Evolutionary conservation across 1,140 invertebrate species (phyloP).

Genomic region (Macrosteles quadrilineatus): DNA sequence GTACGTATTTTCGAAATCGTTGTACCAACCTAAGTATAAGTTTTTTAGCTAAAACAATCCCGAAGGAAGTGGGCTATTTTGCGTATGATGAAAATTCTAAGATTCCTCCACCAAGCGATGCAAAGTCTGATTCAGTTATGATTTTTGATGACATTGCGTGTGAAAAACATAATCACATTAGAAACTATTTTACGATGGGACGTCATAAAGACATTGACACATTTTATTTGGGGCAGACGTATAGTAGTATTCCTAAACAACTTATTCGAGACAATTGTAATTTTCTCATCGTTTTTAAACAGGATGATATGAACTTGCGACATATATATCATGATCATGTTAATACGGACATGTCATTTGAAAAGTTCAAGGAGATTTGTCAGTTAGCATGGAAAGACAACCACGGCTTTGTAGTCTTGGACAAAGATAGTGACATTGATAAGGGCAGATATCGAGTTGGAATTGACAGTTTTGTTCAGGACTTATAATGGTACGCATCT

Average conservation of each 20-base stretch:
- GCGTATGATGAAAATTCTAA: conserved; percentile 43
- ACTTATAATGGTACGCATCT: background rate
- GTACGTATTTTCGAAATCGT: conserved; percentile 50
- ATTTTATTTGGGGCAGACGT: conserved; percentile 50
- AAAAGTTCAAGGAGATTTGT: conserved; percentile 42
- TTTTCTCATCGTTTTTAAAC: conserved; percentile 48
- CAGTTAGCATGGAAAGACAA: conserved; percentile 38
- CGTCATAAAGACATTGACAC: conserved; percentile 47
- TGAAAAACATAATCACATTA: conserved; percentile 46
- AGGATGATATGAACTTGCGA: conserved; percentile 49
- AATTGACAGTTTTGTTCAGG: conserved; percentile 34
- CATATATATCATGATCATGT: conserved; percentile 50
- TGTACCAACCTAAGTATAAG: conserved; percentile 47
- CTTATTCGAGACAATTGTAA: conserved; percentile 49
- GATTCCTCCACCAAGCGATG: conserved; percentile 37
- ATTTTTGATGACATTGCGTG: conserved; percentile 49
- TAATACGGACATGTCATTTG: conserved; percentile 46
- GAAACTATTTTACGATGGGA: conserved; percentile 48
- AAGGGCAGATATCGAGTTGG: conserved; percentile 31
- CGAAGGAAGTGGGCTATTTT: conserved; percentile 41
- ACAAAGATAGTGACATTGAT: conserved; percentile 36
- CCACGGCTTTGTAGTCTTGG: conserved; percentile 36
- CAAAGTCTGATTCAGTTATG: conserved; percentile 44
- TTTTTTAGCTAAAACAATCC: conserved; percentile 42
- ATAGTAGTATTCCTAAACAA: conserved; percentile 48